These are phyloP conservation scores for Noturus placidus DNA, from an alignment of 2,113 vertebrate genomes.

Conservation along the genomic window DNA sequence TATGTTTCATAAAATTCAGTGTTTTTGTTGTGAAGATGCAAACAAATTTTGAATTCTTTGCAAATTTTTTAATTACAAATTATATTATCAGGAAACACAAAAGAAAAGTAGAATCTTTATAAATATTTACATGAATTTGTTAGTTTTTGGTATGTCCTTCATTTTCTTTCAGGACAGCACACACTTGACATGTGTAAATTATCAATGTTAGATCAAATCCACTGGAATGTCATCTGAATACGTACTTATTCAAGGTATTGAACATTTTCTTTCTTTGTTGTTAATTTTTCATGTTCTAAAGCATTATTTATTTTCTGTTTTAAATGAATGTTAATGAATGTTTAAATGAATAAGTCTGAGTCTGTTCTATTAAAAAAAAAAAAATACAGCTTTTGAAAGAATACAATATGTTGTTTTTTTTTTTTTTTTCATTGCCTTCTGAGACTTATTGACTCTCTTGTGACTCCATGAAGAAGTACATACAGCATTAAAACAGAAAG, in stretches of 20 bases:
- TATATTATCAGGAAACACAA: background rate
- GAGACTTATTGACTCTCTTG: constrained; percentile 97
- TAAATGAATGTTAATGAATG: background rate
- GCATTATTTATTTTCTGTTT: background rate
- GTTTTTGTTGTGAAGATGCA: background rate
- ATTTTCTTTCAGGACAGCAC: background rate
- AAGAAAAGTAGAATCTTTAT: background rate
- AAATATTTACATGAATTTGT: background rate
- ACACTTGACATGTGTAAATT: background rate
- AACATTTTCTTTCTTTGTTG: background rate
- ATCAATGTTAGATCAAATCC: background rate
- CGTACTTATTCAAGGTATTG: background rate
- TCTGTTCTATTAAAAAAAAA: constrained; percentile 89
- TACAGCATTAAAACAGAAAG: constrained; percentile 19
- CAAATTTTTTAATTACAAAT: background rate
- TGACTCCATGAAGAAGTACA: constrained; percentile 94
- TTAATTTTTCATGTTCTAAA: background rate
- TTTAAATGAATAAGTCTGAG: constrained; percentile 78
- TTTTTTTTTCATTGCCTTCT: constrained; percentile 80
- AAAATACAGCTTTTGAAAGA: constrained; percentile 90
- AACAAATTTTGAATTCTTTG: background rate
- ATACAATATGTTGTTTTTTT: constrained; percentile 36
- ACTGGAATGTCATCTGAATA: background rate
- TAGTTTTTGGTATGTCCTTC: background rate
- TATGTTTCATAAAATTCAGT: background rate